Evolutionary conservation across 2,888 invertebrate species (phyloP), one percentile per base, ranked within the genome.

Genomic region (Mimumesa dahlbomi): DNA sequence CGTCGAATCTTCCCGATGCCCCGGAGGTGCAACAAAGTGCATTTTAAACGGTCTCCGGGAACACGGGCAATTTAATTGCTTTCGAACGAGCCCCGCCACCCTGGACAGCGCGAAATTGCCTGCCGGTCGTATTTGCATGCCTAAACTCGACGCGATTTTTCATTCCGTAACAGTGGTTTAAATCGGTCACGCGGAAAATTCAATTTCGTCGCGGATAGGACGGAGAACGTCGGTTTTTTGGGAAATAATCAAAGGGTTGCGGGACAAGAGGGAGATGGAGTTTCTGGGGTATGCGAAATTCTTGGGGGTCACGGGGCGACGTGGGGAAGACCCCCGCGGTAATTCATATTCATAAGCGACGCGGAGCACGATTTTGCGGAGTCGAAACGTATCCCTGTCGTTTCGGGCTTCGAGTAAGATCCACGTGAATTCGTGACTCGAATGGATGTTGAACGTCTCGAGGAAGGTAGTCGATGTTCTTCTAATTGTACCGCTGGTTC

Each of bases 21-120:
- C n/a, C n/a, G n/a, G n/a, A n/a, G n/a, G n/a, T n/a, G 38, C 38
- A 31, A 5, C 2, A 14, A 38, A 38, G 45, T 19, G 45, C 31
- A 46, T 29, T 29, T 31, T 38, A n/a, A n/a, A n/a, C 29, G 43
- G 53, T 36, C 16, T n/a, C n/a, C n/a, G n/a, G 49, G 13, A 43
- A 50, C 64, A 42, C 58, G 40, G 49, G 31, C 16, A 52, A 43
- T 66, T 66, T 69, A 69, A 76, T 76, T 69, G 69, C 49, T 49
- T 56, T 49, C 22, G 46, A 50, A 18, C 53, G 54, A 19, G 25
- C n/a, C n/a, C n/a, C n/a, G n/a, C n/a, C n/a, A n/a, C n/a, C n/a
- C n/a, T n/a, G n/a, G n/a, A 22, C 49, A 31, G 16, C 25, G 18
- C 45, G 25, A 58, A 22, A 70, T 71, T 63, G 59, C 54, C 45